phyloP scores from a whole-genome alignment of 23 tunicate genomes.

The Halocynthia roretzi region DNA sequence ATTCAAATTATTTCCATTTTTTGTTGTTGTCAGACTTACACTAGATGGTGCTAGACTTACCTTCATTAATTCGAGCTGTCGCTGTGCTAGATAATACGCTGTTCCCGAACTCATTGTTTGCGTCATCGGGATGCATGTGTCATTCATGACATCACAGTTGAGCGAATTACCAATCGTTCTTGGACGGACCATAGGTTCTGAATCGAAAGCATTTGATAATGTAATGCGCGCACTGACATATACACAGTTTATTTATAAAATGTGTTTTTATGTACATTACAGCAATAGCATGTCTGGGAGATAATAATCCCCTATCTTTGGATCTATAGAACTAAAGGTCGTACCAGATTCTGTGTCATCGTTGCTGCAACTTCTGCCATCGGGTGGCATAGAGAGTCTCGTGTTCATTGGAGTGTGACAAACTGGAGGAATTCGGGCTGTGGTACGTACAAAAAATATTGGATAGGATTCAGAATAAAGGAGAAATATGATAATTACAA shows the following conservation, averaged over 20 bases:
- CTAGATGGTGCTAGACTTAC: slow-evolving; percentile 16
- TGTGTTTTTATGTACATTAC: no score
- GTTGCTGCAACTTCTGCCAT: slow-evolving; percentile 84
- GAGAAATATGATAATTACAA: no score
- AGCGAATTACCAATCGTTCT: slow-evolving; percentile 37
- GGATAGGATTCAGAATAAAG: not conserved
- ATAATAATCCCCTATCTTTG: slow-evolving; percentile 3
- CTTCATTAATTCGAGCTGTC: slow-evolving; percentile 76
- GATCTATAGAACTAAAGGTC: not conserved
- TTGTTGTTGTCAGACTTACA: not conserved
- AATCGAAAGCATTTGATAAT: not conserved
- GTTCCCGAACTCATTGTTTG: slow-evolving; percentile 42
- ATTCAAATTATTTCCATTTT: not conserved
- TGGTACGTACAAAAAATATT: not conserved
- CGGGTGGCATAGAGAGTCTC: slow-evolving; percentile 76
- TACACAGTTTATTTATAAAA: no score
- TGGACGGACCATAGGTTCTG: slow-evolving; percentile 39
- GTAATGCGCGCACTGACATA: no score
- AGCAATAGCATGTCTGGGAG: no score
- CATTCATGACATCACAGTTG: slow-evolving; percentile 12
- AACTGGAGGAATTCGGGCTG: slow-evolving; percentile 7
- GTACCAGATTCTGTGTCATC: slow-evolving; percentile 31
- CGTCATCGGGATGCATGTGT: slow-evolving; percentile 20
- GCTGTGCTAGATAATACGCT: slow-evolving; percentile 82
- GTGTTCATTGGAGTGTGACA: slow-evolving; percentile 15